A percentile compares a stretch with the other conserved stretches of the same genome.
Evolutionary conservation across 1,140 invertebrate genomes (phyloP).

Genomic region (Listronotus bonariensis): DNA sequence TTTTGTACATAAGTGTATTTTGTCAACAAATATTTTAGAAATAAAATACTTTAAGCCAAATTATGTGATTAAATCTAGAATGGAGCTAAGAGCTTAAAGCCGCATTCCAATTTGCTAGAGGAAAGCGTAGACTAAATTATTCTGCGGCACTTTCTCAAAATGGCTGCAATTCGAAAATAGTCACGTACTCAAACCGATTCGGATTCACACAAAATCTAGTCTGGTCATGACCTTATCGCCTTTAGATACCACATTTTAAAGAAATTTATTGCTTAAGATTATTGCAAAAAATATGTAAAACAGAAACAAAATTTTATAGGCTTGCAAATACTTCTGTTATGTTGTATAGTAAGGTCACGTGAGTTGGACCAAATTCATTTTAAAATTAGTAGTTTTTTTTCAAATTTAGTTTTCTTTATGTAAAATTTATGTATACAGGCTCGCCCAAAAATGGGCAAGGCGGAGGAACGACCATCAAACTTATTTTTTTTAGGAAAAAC

Average conservation of each 20-base stretch:
- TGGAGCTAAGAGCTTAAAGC: slow-evolving; percentile 11
- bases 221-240: slow-evolving; percentile 21
- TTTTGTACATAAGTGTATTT: no score
- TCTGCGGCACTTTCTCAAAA: slow-evolving; percentile 20
- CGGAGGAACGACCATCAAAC: no score
- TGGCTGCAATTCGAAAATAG: slow-evolving; percentile 18
- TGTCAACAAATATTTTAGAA: neutral
- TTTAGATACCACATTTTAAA: slow-evolving; percentile 1
- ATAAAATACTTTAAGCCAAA: neutral
- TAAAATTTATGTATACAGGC: no score
- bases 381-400: no score
- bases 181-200: slow-evolving; percentile 17
- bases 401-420: no score
- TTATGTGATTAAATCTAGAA: neutral
- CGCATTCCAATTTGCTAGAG: slow-evolving; percentile 13
- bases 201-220: slow-evolving; percentile 17
- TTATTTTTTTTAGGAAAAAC: no score
- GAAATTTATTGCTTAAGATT: slow-evolving; percentile 5
- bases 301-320: no score
- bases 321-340: no score
- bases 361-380: no score
- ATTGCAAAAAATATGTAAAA: neutral
- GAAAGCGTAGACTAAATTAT: slow-evolving; percentile 18
- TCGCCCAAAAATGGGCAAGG: no score
- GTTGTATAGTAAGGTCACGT: no score